Conservation (phyloP, 2,888 invertebrate genomes). For the Oeneis ivallda region DNA sequence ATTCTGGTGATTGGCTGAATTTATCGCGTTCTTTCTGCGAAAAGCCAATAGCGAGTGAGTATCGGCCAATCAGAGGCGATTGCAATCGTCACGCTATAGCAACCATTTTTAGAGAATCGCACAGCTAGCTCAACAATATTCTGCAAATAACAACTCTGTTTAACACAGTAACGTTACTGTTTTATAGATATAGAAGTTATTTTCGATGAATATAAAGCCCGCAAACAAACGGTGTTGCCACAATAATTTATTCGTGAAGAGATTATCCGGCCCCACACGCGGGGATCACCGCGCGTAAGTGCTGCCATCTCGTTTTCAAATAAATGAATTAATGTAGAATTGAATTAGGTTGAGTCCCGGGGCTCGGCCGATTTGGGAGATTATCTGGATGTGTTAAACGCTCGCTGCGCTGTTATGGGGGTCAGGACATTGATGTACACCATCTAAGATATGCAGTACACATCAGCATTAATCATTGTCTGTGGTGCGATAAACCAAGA, state of each 20-base stretch:
- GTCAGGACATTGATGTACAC: slow-evolving; percentile 57
- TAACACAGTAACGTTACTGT: too few relatives aligned
- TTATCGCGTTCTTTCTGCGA: too few relatives aligned
- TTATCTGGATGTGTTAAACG: slow-evolving; percentile 78
- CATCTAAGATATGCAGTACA: neutral
- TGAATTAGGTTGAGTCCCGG: slow-evolving; percentile 72
- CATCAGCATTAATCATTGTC: too few relatives aligned
- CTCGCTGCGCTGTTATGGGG: slow-evolving; percentile 67
- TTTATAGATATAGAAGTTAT: too few relatives aligned
- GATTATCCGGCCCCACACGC: slow-evolving; percentile 62
- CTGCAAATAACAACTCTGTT: too few relatives aligned
- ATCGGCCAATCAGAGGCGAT: too few relatives aligned
- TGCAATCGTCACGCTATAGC: too few relatives aligned
- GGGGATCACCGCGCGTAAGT: slow-evolving; percentile 56
- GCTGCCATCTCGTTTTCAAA: slow-evolving; percentile 47
- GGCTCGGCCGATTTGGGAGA: slow-evolving; percentile 77
- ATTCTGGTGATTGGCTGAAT: too few relatives aligned
- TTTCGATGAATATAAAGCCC: slow-evolving; percentile 8
- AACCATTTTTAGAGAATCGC: too few relatives aligned
- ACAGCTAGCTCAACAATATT: too few relatives aligned
- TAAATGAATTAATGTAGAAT: slow-evolving; percentile 77
- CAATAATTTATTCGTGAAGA: slow-evolving; percentile 65
- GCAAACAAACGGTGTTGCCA: slow-evolving; percentile 12
- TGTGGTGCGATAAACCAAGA: too few relatives aligned
- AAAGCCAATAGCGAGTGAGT: too few relatives aligned